A percentile compares a stretch with the other conserved stretches of the same genome.
Conservation (phyloP, 2,888 invertebrate species). For the Leucania comma region DNA sequence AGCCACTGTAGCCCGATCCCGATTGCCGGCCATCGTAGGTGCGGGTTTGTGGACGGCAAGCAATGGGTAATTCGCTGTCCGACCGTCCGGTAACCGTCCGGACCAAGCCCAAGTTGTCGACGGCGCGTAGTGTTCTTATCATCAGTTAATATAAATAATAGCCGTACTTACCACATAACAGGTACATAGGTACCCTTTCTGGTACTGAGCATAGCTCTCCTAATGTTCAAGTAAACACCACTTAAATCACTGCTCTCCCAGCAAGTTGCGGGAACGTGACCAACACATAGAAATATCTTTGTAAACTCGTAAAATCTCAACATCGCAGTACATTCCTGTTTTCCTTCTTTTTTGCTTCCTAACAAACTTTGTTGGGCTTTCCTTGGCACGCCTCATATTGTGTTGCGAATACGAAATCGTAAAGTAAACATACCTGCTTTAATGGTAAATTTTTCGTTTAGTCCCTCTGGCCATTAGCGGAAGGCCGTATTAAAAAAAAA, state of each 20-base stretch:
- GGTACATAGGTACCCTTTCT: neutral
- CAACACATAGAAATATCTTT: constrained; percentile 57
- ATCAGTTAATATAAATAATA: neutral
- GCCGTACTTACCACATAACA: neutral
- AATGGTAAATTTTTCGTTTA: neutral
- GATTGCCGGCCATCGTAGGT: no score
- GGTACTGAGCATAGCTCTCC: constrained; percentile 1
- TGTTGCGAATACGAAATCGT: constrained; percentile 30
- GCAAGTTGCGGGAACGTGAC: constrained; percentile 48
- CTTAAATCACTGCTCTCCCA: constrained; percentile 45
- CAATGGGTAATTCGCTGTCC: no score
- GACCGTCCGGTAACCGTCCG: no score
- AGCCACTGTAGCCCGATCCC: no score
- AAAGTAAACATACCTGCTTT: constrained; percentile 16
- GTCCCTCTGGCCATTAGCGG: neutral
- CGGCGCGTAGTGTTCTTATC: no score
- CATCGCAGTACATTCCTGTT: constrained; percentile 48
- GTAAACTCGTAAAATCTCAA: constrained; percentile 55
- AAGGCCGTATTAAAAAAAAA: no score
- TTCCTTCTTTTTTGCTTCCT: constrained; percentile 70
- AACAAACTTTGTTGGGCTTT: constrained; percentile 70
- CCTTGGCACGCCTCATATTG: constrained; percentile 63
- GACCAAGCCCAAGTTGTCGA: no score
- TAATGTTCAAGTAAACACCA: constrained; percentile 44
- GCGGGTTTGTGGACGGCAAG: no score